These are phyloP conservation scores for Pterocles burchelli DNA, from an alignment of 2,113 vertebrate genomes.

Conservation along the genomic window DNA sequence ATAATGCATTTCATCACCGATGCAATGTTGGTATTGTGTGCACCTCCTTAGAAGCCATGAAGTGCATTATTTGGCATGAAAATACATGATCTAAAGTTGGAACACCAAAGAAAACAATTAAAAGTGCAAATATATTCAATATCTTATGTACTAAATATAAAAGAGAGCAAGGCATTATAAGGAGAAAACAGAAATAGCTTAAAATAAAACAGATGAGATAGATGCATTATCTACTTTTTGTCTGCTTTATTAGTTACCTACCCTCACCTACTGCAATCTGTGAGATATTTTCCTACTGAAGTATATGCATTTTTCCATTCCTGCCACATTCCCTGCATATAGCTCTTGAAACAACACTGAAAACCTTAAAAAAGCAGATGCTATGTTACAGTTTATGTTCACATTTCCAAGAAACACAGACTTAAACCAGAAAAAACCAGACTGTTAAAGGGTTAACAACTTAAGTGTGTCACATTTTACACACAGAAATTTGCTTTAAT, in stretches of 20 bases:
- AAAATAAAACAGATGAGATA: not conserved
- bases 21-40: not conserved
- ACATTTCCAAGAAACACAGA: slow-evolving; percentile 30
- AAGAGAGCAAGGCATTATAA: not conserved
- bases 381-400: not conserved
- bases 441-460: slow-evolving; percentile 27
- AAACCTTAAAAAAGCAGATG: slow-evolving; percentile 37
- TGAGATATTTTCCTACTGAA: slow-evolving; percentile 25
- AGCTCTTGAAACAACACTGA: slow-evolving; percentile 41
- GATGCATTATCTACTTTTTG: not conserved
- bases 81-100: slow-evolving; percentile 23
- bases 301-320: not conserved
- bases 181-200: not conserved
- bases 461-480: slow-evolving; percentile 15
- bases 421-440: slow-evolving; percentile 3
- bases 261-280: slow-evolving; percentile 1
- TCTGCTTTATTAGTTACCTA: slow-evolving; percentile 16
- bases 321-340: slow-evolving; percentile 19
- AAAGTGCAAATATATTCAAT: slow-evolving; percentile 9
- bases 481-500: slow-evolving; percentile 34
- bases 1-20: not conserved
- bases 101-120: slow-evolving; percentile 27
- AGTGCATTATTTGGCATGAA: not conserved
- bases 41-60: not conserved
- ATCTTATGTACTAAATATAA: not conserved